Conservation (phyloP, 2,113 vertebrate species). For the Actenoides hombroni region DNA sequence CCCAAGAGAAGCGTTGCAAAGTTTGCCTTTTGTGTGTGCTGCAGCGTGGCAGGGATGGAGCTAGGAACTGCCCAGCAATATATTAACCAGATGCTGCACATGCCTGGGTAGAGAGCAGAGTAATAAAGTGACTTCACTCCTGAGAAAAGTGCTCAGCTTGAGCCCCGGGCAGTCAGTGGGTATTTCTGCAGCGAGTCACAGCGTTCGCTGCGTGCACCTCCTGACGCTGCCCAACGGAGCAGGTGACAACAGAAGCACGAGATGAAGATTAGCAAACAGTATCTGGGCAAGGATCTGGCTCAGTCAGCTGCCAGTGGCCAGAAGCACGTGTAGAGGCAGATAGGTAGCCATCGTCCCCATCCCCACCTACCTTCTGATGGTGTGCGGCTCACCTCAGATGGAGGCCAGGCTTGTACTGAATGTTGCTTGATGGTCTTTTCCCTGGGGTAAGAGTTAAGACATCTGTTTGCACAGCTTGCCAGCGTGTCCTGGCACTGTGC, state of each 20-base stretch:
- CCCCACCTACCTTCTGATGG: neutral
- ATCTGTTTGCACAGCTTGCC: neutral
- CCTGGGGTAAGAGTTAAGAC: neutral
- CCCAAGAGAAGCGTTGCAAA: conserved; percentile 28
- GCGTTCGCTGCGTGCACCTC: neutral
- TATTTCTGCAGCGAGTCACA: neutral
- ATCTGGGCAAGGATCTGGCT: neutral
- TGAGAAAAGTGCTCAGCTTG: conserved; percentile 1
- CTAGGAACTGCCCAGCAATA: conserved; percentile 44
- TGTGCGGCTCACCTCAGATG: neutral
- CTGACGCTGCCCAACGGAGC: neutral
- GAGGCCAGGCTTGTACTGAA: neutral
- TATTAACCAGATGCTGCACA: conserved; percentile 63
- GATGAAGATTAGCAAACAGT: neutral
- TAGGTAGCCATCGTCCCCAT: fast-evolving
- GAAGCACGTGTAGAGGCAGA: neutral
- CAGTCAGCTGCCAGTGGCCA: neutral
- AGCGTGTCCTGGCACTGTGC: fast-evolving
- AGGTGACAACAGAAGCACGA: neutral
- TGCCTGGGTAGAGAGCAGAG: conserved; percentile 16
- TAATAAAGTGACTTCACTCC: conserved; percentile 48
- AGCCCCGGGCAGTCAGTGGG: neutral
- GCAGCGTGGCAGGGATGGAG: conserved; percentile 13
- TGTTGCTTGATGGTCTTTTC: neutral
- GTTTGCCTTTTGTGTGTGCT: conserved; percentile 43